A percentile compares a stretch with the other conserved stretches of the same genome.
phyloP scores from a whole-genome alignment of 2,888 invertebrate genomes.

The Ectobius pallidus region DNA sequence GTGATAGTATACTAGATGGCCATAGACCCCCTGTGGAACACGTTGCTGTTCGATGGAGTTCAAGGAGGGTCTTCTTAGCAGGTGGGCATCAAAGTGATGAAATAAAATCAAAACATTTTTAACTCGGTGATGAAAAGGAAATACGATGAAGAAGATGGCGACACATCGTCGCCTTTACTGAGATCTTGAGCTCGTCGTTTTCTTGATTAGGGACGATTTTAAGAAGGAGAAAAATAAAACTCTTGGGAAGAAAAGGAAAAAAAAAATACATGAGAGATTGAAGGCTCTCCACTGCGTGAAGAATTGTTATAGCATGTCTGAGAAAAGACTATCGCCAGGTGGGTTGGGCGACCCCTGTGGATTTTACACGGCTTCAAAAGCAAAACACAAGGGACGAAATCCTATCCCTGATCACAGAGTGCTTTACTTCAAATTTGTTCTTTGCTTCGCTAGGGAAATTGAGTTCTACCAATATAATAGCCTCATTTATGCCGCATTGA shows the following conservation, averaged over 20 bases:
- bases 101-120: conserved; percentile 20
- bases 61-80: conserved; percentile 9
- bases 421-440: not conserved
- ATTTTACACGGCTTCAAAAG: conserved; percentile 35
- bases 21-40: not conserved
- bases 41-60: not conserved
- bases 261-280: conserved; percentile 46
- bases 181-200: not conserved
- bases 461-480: not conserved
- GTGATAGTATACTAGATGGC: not conserved
- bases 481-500: conserved; percentile 7
- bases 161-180: not conserved
- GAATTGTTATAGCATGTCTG: conserved; percentile 35
- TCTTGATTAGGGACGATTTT: conserved; percentile 18
- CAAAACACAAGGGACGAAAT: conserved; percentile 23
- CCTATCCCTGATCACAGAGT: conserved; percentile 21
- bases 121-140: conserved; percentile 4
- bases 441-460: not conserved
- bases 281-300: conserved; percentile 40
- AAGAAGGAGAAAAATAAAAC: conserved; percentile 8
- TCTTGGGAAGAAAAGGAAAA: conserved; percentile 50
- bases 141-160: conserved; percentile 1
- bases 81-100: conserved; percentile 15
- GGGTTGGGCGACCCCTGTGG: conserved; percentile 31
- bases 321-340: conserved; percentile 38